A percentile compares a stretch with the other conserved stretches of the same genome.
Conservation (phyloP, 2,797 vertebrate genomes). For the Bradypodion pumilum region DNA sequence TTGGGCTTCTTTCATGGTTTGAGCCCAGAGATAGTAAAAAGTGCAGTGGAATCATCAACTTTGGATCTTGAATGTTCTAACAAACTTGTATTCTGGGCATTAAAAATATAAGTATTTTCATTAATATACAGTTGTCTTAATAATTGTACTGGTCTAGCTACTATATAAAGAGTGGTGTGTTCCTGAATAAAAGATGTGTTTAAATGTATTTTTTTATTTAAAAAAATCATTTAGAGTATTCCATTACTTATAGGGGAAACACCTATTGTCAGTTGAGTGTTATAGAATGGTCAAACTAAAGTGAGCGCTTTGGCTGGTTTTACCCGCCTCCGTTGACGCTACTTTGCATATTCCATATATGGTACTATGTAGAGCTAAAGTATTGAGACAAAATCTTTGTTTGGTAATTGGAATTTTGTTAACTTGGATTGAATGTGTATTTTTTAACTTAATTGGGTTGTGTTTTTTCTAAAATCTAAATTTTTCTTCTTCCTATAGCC, state of each 20-base stretch:
- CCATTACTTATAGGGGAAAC: constrained; percentile 19
- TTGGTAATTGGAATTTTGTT: constrained; percentile 78
- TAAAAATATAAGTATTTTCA: not conserved
- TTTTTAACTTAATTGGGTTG: constrained; percentile 81
- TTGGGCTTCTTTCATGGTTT: not conserved
- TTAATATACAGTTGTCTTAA: constrained; percentile 68
- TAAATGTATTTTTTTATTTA: constrained; percentile 33
- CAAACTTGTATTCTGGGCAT: not conserved
- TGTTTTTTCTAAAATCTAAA: constrained; percentile 94
- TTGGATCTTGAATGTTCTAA: constrained; percentile 25
- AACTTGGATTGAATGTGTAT: constrained; percentile 80
- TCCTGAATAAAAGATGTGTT: constrained; percentile 62
- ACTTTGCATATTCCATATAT: not conserved
- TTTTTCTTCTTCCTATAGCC: constrained; percentile 98
- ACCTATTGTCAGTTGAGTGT: constrained; percentile 43
- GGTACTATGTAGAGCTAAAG: not conserved
- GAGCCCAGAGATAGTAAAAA: constrained; percentile 30
- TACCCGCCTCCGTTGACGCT: constrained; percentile 3
- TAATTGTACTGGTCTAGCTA: constrained; percentile 73
- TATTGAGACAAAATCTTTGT: constrained; percentile 64
- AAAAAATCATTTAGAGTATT: no score
- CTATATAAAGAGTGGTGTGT: constrained; percentile 45
- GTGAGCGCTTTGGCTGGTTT: constrained; percentile 47
- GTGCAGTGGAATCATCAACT: constrained; percentile 33
- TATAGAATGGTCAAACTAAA: constrained; percentile 67